Evolutionary conservation across 2,888 invertebrate genomes (phyloP), one percentile per base, ranked within the genome.

Genomic region (Coelopa pilipes): DNA sequence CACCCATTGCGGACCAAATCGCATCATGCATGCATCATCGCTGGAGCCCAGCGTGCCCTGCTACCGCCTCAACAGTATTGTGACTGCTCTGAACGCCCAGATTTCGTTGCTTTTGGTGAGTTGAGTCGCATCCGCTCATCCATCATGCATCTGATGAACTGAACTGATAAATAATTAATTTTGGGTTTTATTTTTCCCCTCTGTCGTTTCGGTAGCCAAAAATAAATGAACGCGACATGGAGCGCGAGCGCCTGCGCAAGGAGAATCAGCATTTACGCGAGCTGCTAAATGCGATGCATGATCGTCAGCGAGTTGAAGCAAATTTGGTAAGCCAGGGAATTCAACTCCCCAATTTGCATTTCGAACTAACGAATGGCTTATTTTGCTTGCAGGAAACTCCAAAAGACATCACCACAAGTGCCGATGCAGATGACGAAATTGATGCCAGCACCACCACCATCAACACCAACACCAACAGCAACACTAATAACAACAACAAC

Each of bases 141-240:
- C 34, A 34, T 34, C 34, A 34, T 34, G 34, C 34, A 34, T 34
- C 34, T n/a, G n/a, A n/a, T 49, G 21, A 53, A n/a, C 53, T 10
- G 10, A 45, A 24, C 34, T 19, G 15, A 11, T 55, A 24, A 57
- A 1, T 62, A 13, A 62, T 34, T 59, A n/a, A 45, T 73, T 21
- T 65, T 13, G 24, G 7, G 10, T 47, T 55, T 70, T 60, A 17
- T 65, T 59, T 57, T 24, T 17, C 68, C 62, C 55, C 9, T 67
- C 45, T 67, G 45, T 12, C 24, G n/a, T 17, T 68, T 74, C 62
- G 71, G 7, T 34, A 94, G 94, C 92, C 91, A 86, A 90, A 93
- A 82, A 90, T 94, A 75, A 92, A 92, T 86, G 91, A 92, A 81
- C 89, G 92, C 80, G 94, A 94, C 84, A 93, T 93, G 82, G 94